Evolutionary conservation across 53 echinoderm and acorn worm genomes (phyloP), one percentile per base, ranked within the genome.

Genomic region (Henricia sp.): DNA sequence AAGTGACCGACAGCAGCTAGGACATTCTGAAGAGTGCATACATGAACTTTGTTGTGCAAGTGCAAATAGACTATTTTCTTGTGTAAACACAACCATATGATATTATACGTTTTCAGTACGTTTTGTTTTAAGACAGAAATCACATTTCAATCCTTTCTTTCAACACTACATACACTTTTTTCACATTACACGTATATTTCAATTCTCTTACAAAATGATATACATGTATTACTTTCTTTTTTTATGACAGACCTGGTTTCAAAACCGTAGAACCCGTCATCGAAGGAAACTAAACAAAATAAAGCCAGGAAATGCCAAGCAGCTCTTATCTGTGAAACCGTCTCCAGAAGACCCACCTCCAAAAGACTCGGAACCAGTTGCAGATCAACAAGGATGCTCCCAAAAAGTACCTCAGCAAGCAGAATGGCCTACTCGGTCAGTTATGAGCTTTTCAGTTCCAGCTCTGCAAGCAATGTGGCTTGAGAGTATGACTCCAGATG

Each of bases 161-260:
- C 48, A 10, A 14, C 8, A 46, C 14, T 46, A 46, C 8, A 46
- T 10, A 10, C 48, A 46, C 8, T 14, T 46, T 46, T 46, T 46
- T 46, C 8, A 8, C 48, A 10, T 46, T 8, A 46, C 14, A 14
- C 14, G 48, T 10, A 46, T 8, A 8, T 46, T 8, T 46, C 8
- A 46, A 46, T 14, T 14, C 14, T 46, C 8, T 14, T 46, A 46
- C 8, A 46, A 46, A 46, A 46, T 8, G 48, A 46, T 10, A 8
- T 10, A 46, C 8, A 14, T 14, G 14, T 10, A 19, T 65, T 8
- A 37, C 39, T 67, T 37, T 67, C 39, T 38, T 38, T 38, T 39
- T 67, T 67, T 16, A 16, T 11, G 33, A 54, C 59, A 76, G 76
- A 76, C 76, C 30, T 76, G 76, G 76, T 76, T 76, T 28, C 76